phyloP scores from a whole-genome alignment of 2,113 vertebrate species.

The Illadopsis cleaveri region DNA sequence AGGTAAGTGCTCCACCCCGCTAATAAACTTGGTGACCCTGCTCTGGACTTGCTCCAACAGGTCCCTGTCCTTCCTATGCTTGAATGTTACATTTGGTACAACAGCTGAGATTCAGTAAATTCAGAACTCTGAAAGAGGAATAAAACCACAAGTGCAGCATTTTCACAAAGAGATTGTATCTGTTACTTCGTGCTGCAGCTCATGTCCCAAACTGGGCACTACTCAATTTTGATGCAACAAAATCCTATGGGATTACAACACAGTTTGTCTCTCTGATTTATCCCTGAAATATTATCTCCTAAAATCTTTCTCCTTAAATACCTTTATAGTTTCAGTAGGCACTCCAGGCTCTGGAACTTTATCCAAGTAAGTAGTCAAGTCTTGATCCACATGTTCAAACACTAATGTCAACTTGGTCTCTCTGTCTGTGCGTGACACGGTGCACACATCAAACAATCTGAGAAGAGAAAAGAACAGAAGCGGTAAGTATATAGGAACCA shows the following conservation, averaged over 20 bases:
- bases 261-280: not conserved
- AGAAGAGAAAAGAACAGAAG: slow-evolving; percentile 50
- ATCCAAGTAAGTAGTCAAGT: slow-evolving; percentile 97
- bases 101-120: not conserved
- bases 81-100: not conserved
- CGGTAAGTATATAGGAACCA: slow-evolving; percentile 4
- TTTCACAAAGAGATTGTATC: not conserved
- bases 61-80: not conserved
- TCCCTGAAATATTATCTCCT: not conserved
- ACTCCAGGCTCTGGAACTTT: slow-evolving; percentile 97
- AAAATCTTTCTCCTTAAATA: slow-evolving; percentile 56
- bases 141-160: not conserved
- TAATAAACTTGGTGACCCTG: not conserved
- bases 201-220: not conserved
- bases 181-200: not conserved
- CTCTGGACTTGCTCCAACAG: not conserved
- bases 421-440: slow-evolving; percentile 93
- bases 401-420: slow-evolving; percentile 98
- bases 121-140: not conserved
- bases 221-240: not conserved
- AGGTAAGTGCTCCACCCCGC: not conserved
- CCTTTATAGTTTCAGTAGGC: slow-evolving; percentile 97
- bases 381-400: slow-evolving; percentile 99
- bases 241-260: not conserved
- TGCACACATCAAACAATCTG: slow-evolving; percentile 97